Conservation (phyloP, 2,888 invertebrate species). For the Drosophila kanekoi region DNA sequence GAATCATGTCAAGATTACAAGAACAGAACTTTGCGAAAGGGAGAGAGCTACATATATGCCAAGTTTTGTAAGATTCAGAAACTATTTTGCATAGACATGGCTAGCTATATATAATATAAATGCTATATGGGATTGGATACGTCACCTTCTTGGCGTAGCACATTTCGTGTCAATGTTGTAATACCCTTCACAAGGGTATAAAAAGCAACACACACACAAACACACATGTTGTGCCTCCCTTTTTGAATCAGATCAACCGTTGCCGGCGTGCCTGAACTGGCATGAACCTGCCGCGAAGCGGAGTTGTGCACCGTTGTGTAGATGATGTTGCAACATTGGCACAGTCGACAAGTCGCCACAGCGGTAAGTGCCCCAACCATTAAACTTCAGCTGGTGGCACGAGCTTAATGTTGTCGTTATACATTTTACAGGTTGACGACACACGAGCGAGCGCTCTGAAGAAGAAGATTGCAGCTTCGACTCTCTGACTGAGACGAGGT, state of each 20-base stretch:
- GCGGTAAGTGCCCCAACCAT: conserved; percentile 47
- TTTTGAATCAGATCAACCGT: conserved; percentile 68
- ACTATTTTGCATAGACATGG: no score
- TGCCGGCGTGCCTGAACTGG: conserved; percentile 61
- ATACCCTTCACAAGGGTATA: no score
- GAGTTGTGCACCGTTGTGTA: conserved; percentile 62
- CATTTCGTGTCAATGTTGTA: no score
- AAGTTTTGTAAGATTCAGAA: no score
- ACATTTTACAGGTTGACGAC: conserved; percentile 78
- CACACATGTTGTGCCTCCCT: conserved; percentile 12
- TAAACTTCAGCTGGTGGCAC: conserved; percentile 70
- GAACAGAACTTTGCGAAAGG: no score
- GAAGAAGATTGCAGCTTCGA: conserved; percentile 9
- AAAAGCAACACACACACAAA: conserved; percentile 1
- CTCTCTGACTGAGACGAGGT: conserved; percentile 20
- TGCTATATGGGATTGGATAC: no score
- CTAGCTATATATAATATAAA: no score
- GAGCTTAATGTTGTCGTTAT: conserved; percentile 80
- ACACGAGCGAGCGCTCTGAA: conserved; percentile 39
- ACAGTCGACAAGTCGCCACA: conserved; percentile 27
- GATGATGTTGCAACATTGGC: conserved; percentile 65
- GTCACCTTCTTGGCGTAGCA: no score
- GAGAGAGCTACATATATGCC: no score
- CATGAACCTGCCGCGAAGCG: conserved; percentile 68
- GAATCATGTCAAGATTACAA: no score